Evolutionary conservation across 53 echinoderm and acorn worm genomes (phyloP).

Genomic region (Henricia sp.): DNA sequence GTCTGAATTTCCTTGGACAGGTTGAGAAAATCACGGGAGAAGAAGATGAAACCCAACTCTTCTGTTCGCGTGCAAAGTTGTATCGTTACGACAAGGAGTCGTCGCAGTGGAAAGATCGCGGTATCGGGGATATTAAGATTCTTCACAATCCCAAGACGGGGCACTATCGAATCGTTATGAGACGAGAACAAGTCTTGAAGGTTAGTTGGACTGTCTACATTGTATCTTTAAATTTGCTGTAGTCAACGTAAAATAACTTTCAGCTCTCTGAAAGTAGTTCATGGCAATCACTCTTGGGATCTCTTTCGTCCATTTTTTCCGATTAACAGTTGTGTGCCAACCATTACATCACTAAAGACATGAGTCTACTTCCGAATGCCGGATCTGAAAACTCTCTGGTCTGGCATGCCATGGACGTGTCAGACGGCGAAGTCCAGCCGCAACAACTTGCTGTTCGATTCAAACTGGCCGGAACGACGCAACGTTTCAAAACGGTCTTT

Average conservation of each 20-base stretch:
- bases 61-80: constrained; percentile 86
- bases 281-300: too few species aligned
- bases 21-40: constrained; percentile 80
- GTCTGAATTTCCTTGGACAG: too few species aligned
- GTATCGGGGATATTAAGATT: constrained; percentile 90
- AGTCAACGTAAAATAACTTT: too few species aligned
- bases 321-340: constrained; percentile 99
- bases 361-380: constrained; percentile 69
- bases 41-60: constrained; percentile 80
- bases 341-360: constrained; percentile 74
- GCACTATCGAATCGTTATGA: constrained; percentile 84
- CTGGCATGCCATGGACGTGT: constrained; percentile 91
- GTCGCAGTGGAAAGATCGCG: constrained; percentile 93
- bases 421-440: constrained; percentile 73
- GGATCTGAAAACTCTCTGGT: constrained; percentile 84
- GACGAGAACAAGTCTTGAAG: constrained; percentile 93
- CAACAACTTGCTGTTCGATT: constrained; percentile 90
- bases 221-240: too few species aligned
- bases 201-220: too few species aligned
- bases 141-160: constrained; percentile 62
- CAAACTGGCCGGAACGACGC: constrained; percentile 79
- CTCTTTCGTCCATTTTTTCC: too few species aligned
- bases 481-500: constrained; percentile 72
- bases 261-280: too few species aligned
- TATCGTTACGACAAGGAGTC: constrained; percentile 76